Evolutionary conservation across 2,888 invertebrate genomes (phyloP).

Genomic region (Pyrochroa serraticornis): DNA sequence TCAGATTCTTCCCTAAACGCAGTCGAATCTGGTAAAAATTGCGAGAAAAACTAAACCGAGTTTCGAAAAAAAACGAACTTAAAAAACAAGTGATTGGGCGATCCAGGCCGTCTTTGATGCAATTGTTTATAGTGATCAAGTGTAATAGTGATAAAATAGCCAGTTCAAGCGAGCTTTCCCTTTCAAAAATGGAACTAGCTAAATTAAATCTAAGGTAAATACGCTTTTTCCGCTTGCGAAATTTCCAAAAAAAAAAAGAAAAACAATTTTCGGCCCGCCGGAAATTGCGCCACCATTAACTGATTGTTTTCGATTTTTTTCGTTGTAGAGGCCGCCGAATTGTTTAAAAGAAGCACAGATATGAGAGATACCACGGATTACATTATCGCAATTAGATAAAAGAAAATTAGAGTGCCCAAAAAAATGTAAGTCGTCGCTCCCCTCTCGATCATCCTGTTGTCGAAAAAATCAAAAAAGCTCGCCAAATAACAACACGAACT

Average conservation of each 20-base stretch:
- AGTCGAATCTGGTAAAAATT: background rate
- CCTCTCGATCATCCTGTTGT: background rate
- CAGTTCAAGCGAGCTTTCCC: conserved; percentile 21
- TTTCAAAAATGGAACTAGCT: conserved; percentile 19
- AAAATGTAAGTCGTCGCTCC: conserved; percentile 44
- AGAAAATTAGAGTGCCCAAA: conserved; percentile 33
- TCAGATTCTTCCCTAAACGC: conserved; percentile 31
- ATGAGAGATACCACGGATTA: background rate
- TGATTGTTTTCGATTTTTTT: conserved; percentile 2
- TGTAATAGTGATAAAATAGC: conserved; percentile 23
- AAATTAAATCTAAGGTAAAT: conserved; percentile 10
- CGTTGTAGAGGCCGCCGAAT: conserved; percentile 12
- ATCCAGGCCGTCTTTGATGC: conserved; percentile 7
- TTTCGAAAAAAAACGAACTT: conserved; percentile 1
- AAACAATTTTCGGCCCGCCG: background rate
- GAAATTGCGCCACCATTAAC: background rate
- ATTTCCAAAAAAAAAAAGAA: background rate
- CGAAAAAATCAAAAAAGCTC: background rate
- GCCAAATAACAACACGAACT: conserved; percentile 23
- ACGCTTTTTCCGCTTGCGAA: background rate
- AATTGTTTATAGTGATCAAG: conserved; percentile 26
- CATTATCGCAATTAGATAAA: background rate
- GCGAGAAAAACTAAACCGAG: background rate
- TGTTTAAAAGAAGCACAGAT: background rate
- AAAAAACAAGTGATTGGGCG: conserved; percentile 3